phyloP scores from a whole-genome alignment of 2,797 vertebrate species.

The Anguilla megastoma region DNA sequence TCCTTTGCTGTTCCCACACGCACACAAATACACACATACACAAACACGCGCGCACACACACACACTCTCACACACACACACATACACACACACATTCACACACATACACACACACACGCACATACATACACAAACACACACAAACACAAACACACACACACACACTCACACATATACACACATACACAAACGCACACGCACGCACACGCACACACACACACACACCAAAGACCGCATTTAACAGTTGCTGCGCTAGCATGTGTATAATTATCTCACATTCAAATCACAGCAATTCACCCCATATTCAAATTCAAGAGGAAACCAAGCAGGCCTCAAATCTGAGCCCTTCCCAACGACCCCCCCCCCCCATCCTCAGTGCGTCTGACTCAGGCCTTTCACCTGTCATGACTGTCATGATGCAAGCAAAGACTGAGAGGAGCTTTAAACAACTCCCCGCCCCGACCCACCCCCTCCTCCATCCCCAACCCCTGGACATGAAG shows the following conservation, averaged over 20 bases:
- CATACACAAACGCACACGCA: not conserved
- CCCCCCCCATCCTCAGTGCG: no score
- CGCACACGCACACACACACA: not conserved
- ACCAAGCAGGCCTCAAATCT: no score
- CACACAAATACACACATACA: not conserved
- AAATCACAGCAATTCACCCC: no score
- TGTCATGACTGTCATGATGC: not conserved
- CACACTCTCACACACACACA: not conserved
- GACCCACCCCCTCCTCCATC: not conserved
- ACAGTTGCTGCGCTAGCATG: no score
- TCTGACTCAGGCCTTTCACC: no score
- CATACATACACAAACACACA: not conserved
- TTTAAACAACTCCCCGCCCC: not conserved
- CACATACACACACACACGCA: not conserved
- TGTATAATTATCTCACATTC: no score
- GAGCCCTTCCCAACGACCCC: no score
- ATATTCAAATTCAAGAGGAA: no score
- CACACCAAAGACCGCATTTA: no score
- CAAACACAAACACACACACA: not conserved
- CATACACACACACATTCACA: not conserved
- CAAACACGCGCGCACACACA: no score
- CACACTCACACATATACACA: not conserved
- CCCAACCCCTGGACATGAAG: not conserved
- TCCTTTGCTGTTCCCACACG: not conserved
- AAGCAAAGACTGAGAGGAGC: not conserved